Base-by-base conservation (phyloP, 2,888 invertebrate genomes). In the Diplolepis rosae region DNA sequence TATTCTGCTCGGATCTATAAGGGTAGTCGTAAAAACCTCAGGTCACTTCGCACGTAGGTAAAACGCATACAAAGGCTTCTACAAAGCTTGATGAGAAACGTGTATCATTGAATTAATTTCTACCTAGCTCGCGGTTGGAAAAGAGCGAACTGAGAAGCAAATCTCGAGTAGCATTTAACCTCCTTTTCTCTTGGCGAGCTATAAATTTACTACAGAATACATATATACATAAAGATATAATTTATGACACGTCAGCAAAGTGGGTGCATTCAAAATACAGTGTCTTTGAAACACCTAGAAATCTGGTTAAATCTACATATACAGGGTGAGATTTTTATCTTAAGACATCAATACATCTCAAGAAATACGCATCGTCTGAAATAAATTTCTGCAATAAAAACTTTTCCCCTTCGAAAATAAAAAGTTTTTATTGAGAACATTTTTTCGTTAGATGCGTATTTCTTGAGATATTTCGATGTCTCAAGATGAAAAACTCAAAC, bases 1-100 rank as follows among this genome's bases (percentile, higher is more conserved):
- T 51, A 27, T 51, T 51, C 51, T 3, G 51, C 51, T 51, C 27
- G 51, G 27, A n/a, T 27, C 51, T 51, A 27, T 51, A 27, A 51
- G n/a, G 51, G 28, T 51, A 13, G 51, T 28, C 27, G 24, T 51
- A 51, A 51, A 51, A 51, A 13, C 4, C 27, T n/a, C 5, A 13
- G 51, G 27, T 28, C 51, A 51, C 13, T 51, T 28, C n/a, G n/a
- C 27, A 5, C 13, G 11, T 51, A 51, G 13, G 18, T 2, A 24
- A 27, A 28, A 51, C 1, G 0, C 27, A 22, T 2, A 51, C 27
- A 27, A 27, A 51, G 22, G 51, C 51, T 3, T 39, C 39, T 15
- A 48, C 11, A n/a, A 50, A 50, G 13, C 24, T 50, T 7, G n/a
- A 45, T 45, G 45, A 7, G 4, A 42, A n/a, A 42, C n/a, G 42